A percentile compares a stretch with the other conserved stretches of the same genome.
These are phyloP conservation scores for Heteromurus nitidus DNA, from an alignment of 2,888 invertebrate species.

Conservation along the genomic window DNA sequence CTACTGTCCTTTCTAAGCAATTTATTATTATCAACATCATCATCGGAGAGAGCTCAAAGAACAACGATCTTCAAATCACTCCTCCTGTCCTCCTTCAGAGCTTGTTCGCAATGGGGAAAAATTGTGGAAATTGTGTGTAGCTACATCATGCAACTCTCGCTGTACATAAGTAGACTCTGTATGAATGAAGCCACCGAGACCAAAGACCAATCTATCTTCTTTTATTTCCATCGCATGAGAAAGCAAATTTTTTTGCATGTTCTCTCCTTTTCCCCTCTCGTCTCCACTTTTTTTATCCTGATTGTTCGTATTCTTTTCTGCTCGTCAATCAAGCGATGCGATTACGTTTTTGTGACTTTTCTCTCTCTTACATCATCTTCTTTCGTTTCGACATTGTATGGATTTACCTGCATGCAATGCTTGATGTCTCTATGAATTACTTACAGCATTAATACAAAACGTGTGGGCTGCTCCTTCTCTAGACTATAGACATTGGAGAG, in stretches of 20 bases:
- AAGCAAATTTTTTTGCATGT: conserved; percentile 21
- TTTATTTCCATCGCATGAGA: conserved; percentile 2
- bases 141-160: conserved; percentile 20
- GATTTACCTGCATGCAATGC: neutral
- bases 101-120: conserved; percentile 10
- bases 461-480: too few species aligned
- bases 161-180: neutral
- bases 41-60: neutral
- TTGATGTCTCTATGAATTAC: neutral
- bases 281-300: neutral
- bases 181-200: conserved; percentile 30
- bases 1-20: conserved; percentile 12
- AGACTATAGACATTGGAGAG: too few species aligned
- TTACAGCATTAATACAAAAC: neutral
- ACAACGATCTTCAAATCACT: neutral
- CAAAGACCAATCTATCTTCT: conserved; percentile 43
- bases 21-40: conserved; percentile 27
- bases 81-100: neutral
- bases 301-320: conserved; percentile 3
- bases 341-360: conserved; percentile 10
- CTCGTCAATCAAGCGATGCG: conserved; percentile 6
- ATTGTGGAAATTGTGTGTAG: neutral
- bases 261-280: neutral
- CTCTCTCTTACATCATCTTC: neutral
- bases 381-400: neutral